These are phyloP conservation scores for Amazona vittata DNA, from an alignment of 2,113 vertebrate genomes.

Conservation along the genomic window DNA sequence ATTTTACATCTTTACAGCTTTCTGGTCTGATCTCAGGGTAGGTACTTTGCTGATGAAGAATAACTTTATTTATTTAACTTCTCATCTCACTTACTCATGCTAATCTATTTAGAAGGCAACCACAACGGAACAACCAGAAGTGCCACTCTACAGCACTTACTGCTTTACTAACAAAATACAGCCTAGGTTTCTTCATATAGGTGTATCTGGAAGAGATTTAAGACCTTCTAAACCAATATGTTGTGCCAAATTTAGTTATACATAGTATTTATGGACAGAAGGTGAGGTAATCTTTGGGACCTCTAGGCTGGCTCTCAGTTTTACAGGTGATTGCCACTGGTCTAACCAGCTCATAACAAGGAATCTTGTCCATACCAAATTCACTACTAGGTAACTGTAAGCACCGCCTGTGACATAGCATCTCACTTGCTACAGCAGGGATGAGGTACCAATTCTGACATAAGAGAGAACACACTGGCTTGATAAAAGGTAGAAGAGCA, in stretches of 20 bases:
- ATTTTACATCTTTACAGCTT: background rate
- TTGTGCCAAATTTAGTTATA: background rate
- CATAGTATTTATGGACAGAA: background rate
- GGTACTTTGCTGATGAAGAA: background rate
- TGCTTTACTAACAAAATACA: background rate
- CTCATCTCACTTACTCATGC: background rate
- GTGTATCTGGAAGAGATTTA: background rate
- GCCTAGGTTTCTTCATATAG: background rate
- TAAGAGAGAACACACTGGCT: accelerated
- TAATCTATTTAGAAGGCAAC: background rate
- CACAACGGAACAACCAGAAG: background rate
- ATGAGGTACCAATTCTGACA: background rate
- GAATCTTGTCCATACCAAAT: background rate
- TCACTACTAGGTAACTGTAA: background rate
- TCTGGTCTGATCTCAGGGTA: background rate
- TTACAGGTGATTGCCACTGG: background rate
- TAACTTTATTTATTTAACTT: background rate
- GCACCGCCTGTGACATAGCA: background rate
- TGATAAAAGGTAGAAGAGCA: background rate
- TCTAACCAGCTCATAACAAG: background rate
- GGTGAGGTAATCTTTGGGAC: background rate
- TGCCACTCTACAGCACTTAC: background rate
- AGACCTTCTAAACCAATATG: background rate
- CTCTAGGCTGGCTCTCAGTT: background rate
- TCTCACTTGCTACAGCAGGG: background rate